Evolutionary conservation across 2,113 vertebrate species (phyloP).

Genomic region (Pygoscelis antarcticus): DNA sequence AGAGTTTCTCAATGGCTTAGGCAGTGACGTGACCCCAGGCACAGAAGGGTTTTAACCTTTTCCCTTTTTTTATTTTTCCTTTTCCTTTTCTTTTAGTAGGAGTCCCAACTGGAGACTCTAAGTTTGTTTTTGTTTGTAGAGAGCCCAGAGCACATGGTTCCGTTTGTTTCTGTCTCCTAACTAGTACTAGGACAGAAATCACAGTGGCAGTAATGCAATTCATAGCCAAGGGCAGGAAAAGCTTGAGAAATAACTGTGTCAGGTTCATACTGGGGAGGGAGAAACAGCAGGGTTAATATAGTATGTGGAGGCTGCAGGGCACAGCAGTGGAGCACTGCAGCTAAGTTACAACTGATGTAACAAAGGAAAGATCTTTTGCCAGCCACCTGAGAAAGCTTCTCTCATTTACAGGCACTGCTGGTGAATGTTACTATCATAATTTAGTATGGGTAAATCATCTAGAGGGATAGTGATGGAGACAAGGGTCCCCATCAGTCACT

Average conservation of each 20-base stretch:
- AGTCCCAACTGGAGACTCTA: background rate
- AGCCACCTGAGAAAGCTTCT: background rate
- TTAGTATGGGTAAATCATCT: background rate
- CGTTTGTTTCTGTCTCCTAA: background rate
- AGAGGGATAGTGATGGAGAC: background rate
- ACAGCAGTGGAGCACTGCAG: background rate
- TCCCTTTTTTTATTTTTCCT: accelerated
- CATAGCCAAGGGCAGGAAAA: background rate
- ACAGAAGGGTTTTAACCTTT: background rate
- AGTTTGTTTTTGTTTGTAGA: background rate
- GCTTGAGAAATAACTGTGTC: background rate
- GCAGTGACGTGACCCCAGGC: background rate
- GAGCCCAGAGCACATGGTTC: background rate
- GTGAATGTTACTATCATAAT: background rate
- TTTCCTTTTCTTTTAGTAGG: background rate
- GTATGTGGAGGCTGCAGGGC: background rate
- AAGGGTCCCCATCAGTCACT: background rate
- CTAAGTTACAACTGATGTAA: background rate
- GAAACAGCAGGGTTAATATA: background rate
- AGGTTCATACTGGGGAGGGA: background rate
- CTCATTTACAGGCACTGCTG: background rate
- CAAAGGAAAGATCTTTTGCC: background rate
- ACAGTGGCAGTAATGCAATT: background rate
- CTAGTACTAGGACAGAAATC: background rate
- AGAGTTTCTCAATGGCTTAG: background rate